These are phyloP conservation scores for Spisula subtruncata DNA, from an alignment of 2,888 invertebrate species.

Conservation along the genomic window DNA sequence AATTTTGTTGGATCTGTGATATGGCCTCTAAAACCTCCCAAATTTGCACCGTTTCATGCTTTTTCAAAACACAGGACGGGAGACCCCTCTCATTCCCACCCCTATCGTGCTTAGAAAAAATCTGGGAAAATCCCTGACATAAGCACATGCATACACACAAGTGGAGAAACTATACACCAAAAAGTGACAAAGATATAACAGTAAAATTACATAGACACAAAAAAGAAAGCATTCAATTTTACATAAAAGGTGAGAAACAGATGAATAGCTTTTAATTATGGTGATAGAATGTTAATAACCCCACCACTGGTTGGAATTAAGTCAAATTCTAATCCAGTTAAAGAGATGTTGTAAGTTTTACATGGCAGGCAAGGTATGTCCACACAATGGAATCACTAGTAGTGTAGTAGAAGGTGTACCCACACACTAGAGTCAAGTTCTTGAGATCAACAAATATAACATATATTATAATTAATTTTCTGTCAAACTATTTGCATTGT, in stretches of 20 bases:
- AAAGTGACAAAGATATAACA: neutral
- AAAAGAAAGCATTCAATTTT: no score
- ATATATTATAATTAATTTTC: neutral
- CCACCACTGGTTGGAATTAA: neutral
- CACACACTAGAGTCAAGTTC: neutral
- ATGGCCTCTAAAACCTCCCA: no score
- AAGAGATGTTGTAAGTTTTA: neutral
- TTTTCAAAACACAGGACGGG: no score
- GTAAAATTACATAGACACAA: neutral
- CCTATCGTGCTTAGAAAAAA: no score
- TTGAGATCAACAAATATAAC: conserved; percentile 18
- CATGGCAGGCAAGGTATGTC: neutral
- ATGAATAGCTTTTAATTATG: no score
- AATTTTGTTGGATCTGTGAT: no score
- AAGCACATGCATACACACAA: no score
- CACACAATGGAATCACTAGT: neutral
- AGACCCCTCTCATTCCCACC: no score
- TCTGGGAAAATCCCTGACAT: no score
- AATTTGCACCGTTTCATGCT: no score
- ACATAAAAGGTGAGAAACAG: no score
- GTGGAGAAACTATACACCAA: neutral
- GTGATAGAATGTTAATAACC: neutral
- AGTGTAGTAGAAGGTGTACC: neutral
- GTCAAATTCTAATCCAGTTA: conserved; percentile 1
- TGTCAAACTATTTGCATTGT: neutral